Conservation (phyloP, 1,140 invertebrate species). For the Formica exsecta region DNA sequence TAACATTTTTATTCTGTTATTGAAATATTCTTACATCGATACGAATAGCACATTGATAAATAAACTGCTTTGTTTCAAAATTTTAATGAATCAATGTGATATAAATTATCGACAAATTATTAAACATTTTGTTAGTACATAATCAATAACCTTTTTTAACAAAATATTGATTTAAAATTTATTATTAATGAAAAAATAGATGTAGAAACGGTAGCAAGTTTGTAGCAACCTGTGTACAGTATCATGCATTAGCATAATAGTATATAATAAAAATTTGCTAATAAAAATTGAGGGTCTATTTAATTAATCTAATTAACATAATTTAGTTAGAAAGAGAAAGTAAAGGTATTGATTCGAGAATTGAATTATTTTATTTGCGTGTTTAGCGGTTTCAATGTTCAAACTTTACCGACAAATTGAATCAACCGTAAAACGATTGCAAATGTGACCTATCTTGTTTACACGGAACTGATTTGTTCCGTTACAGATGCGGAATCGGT, state of each 20-base stretch:
- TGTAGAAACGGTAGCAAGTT: background rate
- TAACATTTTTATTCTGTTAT: background rate
- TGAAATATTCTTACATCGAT: background rate
- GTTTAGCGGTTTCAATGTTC: background rate
- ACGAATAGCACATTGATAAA: background rate
- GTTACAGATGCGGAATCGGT: slow-evolving; percentile 69
- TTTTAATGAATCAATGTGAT: background rate
- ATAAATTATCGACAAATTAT: background rate
- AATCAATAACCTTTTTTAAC: background rate
- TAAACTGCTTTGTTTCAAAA: background rate
- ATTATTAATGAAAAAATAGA: background rate
- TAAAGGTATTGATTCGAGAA: background rate
- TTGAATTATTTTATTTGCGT: slow-evolving; percentile 1
- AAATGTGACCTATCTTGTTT: slow-evolving; percentile 62
- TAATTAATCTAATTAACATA: background rate
- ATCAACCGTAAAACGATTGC: slow-evolving; percentile 63
- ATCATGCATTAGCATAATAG: background rate
- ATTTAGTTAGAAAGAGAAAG: background rate
- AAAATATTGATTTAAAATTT: background rate
- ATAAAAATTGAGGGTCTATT: background rate
- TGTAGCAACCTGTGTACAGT: background rate
- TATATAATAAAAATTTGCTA: background rate
- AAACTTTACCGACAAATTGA: background rate
- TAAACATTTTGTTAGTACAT: background rate
- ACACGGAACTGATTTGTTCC: slow-evolving; percentile 72